Evolutionary conservation across 1,140 invertebrate species (phyloP).

Genomic region (Ephestia elutella): DNA sequence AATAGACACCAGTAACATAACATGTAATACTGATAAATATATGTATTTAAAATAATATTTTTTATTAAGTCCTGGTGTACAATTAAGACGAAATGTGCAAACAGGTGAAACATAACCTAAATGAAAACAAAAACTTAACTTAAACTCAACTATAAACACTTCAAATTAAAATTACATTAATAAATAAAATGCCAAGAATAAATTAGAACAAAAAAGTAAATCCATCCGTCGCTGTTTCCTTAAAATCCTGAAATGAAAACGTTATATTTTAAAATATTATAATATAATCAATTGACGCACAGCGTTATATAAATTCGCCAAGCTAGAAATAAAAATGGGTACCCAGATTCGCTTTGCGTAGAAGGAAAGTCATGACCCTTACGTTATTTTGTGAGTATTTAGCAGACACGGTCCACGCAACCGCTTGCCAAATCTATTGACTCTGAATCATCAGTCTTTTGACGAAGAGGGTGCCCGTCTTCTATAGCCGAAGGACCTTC

Average conservation of each 20-base stretch:
- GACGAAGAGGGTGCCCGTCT: conserved; percentile 40
- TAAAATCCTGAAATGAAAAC: conserved; percentile 35
- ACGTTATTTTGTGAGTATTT: not conserved
- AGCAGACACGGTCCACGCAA: not conserved
- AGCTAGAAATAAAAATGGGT: conserved; percentile 30
- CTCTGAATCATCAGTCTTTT: conserved; percentile 50
- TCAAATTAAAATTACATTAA: conserved; percentile 20
- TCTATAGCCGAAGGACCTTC: conserved; percentile 36
- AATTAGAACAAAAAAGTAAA: conserved; percentile 17
- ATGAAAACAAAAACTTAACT: conserved; percentile 31
- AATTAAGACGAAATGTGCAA: not conserved
- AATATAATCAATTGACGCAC: not conserved
- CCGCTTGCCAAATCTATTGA: not conserved
- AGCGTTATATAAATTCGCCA: conserved; percentile 13
- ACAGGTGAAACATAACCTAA: conserved; percentile 16
- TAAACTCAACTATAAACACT: conserved; percentile 6
- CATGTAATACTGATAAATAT: too few species aligned
- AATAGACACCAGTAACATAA: not conserved
- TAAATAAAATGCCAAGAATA: conserved; percentile 52
- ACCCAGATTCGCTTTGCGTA: conserved; percentile 38
- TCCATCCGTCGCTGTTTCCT: conserved; percentile 6
- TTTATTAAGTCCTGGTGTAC: not conserved
- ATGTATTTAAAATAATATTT: not conserved
- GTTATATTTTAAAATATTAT: not conserved
- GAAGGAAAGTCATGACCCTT: conserved; percentile 8